Conservation (phyloP, 1,140 invertebrate species). For the Dinoponera quadriceps region DNA sequence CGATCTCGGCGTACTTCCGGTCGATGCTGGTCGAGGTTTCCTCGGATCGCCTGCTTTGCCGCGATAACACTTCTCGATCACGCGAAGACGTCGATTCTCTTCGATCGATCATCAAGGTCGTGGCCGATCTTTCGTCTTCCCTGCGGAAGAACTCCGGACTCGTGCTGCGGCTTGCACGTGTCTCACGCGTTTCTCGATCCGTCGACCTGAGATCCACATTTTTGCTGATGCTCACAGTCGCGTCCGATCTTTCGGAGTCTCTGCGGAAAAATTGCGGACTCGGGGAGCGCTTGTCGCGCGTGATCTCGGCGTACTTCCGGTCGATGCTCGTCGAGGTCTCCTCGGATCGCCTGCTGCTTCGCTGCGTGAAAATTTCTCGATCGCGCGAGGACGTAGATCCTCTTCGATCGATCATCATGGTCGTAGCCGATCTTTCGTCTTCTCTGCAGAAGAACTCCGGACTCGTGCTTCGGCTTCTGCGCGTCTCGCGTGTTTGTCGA, state of each 20-base stretch:
- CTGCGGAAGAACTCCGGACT: conserved; percentile 2
- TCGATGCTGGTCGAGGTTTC: not conserved
- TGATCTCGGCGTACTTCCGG: not conserved
- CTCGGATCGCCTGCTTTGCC: no score
- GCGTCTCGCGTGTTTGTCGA: not conserved
- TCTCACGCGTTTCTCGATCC: not conserved
- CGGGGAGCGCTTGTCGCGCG: not conserved
- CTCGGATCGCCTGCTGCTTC: not conserved
- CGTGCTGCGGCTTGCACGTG: not conserved
- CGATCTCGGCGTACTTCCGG: not conserved
- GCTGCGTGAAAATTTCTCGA: not conserved
- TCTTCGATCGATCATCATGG: not conserved
- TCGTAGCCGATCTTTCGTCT: conserved; percentile 1
- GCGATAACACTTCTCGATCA: no score
- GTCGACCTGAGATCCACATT: not conserved
- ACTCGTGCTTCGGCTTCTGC: conserved; percentile 8
- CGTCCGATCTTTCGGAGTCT: conserved; percentile 12
- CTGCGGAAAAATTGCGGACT: conserved; percentile 32
- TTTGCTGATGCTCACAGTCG: not conserved
- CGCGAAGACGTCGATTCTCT: not conserved
- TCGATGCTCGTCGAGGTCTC: not conserved
- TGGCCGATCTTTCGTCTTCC: conserved; percentile 11
- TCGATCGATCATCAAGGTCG: not conserved
- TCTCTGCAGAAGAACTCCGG: not conserved
- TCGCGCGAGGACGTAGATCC: not conserved